Base-by-base conservation (phyloP, 2,888 invertebrate genomes). In the Clistopyga incitator region DNA sequence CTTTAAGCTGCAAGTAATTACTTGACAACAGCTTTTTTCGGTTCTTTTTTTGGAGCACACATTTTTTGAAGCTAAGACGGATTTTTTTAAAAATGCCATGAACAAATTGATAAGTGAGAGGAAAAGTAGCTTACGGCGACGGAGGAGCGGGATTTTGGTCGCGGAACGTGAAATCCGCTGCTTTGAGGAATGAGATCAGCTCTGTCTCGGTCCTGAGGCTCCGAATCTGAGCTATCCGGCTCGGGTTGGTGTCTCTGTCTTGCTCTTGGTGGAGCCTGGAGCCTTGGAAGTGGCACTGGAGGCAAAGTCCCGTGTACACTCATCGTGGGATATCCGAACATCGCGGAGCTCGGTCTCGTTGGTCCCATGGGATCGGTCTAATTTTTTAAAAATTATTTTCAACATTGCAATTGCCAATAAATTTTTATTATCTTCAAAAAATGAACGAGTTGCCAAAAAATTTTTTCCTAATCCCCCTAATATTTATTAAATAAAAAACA, bases 131-230 rank as follows among this genome's bases (percentile, higher is more conserved):
- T 93, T 92, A 95, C 95, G 82, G 95, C 95, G 87, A 95, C 93
- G 59, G 96, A 96, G 29, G 97, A 96, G 82, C 97, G 94, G 77
- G 97, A 97, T 93, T 97, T 97, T 23, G 97, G 97, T 82, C 97
- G 94, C 0, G 97, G 97, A 83, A 97, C 97, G 89, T 96, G 96
- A 90, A 96, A 96, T 87, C 95, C 95, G 86, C 95, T 94, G 59
- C 91, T 93, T 11, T 96, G 96, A 0, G 92, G 93, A 54, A 97
- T 94, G 56, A 97, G 94, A 91, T 97, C 97, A 0, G 96, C 95
- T 85, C 97, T 94, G 92, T 97, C 97, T 91, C 97, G 96, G 84
- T 94, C 94, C 87, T 92, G 92, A 0, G 89, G 90, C 78, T 93
- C 93, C n/a, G 93, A 93, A 81, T 93, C 93, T n/a, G 93, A 93